phyloP scores from a whole-genome alignment of 2,113 vertebrate species.

The Sphyrna mokarran region DNA sequence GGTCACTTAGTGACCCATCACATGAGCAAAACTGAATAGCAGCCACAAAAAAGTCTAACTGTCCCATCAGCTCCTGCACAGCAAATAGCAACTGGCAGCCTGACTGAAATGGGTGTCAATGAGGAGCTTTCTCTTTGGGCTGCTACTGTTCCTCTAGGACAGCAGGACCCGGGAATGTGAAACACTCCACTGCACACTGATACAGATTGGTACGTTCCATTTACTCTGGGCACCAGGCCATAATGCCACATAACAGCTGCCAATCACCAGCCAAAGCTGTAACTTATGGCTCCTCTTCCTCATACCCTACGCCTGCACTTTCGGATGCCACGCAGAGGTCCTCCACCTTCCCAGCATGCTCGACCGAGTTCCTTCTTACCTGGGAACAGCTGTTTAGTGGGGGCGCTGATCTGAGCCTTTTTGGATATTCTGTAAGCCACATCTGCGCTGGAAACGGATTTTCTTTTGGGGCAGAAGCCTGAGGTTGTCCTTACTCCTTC shows the following conservation, averaged over 20 bases:
- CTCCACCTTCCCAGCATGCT: slow-evolving; percentile 42
- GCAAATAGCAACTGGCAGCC: no score
- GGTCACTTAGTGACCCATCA: neutral
- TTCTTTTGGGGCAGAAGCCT: slow-evolving; percentile 67
- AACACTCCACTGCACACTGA: no score
- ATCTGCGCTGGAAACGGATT: slow-evolving; percentile 52
- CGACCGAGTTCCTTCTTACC: slow-evolving; percentile 67
- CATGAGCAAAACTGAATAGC: neutral
- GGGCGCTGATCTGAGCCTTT: slow-evolving; percentile 82
- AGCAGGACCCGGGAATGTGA: no score
- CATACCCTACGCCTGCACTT: neutral
- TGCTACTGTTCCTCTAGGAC: no score
- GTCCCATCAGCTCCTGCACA: no score
- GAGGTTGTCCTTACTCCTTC: slow-evolving; percentile 72
- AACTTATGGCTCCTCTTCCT: neutral
- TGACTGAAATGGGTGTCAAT: no score
- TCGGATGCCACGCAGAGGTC: neutral
- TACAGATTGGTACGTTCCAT: no score
- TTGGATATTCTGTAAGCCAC: slow-evolving; percentile 75
- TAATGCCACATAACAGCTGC: no score
- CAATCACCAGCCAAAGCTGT: neutral
- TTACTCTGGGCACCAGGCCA: no score
- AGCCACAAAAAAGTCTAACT: neutral
- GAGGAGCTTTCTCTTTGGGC: neutral
- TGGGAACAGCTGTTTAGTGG: slow-evolving; percentile 77